Evolutionary conservation across 2,888 invertebrate species (phyloP).

Genomic region (Beris chalybata): DNA sequence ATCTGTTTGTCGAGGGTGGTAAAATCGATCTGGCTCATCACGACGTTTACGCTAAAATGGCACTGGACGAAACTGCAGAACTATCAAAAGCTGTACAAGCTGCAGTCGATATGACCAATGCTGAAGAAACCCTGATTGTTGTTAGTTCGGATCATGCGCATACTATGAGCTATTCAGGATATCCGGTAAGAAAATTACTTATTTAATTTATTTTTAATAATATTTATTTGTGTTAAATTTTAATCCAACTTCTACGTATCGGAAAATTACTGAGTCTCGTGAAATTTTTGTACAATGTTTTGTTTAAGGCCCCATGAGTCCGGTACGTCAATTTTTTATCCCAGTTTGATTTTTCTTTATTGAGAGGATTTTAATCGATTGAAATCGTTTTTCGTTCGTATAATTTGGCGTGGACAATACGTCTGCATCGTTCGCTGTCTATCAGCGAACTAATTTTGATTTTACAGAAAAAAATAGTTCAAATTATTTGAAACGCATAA

Average conservation of each 20-base stretch:
- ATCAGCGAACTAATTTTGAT: no score
- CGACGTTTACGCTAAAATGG: conserved; percentile 48
- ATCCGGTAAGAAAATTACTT: conserved; percentile 55
- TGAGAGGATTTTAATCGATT: no score
- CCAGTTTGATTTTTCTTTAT: no score
- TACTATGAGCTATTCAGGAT: conserved; percentile 73
- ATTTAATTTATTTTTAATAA: not conserved
- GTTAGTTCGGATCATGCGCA: conserved; percentile 84
- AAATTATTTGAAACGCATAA: no score
- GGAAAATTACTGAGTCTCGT: not conserved
- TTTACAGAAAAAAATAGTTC: no score
- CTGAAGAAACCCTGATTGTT: conserved; percentile 74
- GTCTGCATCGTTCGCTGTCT: no score
- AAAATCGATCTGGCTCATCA: conserved; percentile 54
- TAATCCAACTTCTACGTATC: not conserved
- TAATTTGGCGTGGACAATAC: no score
- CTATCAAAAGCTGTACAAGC: conserved; percentile 71
- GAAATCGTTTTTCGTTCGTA: no score
- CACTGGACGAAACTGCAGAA: conserved; percentile 61
- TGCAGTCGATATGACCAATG: conserved; percentile 64
- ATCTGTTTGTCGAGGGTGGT: conserved; percentile 75
- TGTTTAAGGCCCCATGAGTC: no score
- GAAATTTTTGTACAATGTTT: not conserved
- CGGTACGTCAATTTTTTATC: no score
- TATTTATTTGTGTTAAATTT: not conserved